Percentiles rank a stretch among this genome's conserved stretches.
These are phyloP conservation scores for Labeo rohita DNA, from an alignment of 2,113 vertebrate genomes.

Conservation along the genomic window DNA sequence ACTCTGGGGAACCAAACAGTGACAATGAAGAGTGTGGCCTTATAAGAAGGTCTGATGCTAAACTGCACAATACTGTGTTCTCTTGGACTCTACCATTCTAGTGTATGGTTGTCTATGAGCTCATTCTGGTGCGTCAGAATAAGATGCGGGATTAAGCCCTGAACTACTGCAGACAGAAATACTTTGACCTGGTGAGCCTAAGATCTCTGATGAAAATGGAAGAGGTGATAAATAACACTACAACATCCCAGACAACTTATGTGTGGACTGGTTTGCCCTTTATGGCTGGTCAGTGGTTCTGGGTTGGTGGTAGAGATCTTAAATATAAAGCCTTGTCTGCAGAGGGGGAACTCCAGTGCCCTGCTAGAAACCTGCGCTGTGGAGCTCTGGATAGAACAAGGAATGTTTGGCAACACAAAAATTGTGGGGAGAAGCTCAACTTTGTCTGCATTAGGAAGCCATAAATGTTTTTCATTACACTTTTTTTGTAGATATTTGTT, in stretches of 20 bases:
- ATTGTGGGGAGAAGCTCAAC: constrained; percentile 23
- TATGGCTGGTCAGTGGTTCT: constrained; percentile 7
- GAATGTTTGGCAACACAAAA: neutral
- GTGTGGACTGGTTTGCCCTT: constrained; percentile 34
- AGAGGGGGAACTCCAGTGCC: neutral
- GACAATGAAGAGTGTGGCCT: neutral
- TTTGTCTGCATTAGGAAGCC: constrained; percentile 12
- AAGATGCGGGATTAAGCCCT: too few species aligned
- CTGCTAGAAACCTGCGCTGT: neutral
- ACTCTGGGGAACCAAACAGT: rapidly evolving
- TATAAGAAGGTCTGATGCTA: rapidly evolving
- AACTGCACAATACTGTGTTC: neutral
- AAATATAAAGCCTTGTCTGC: constrained; percentile 8
- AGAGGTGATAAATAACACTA: too few species aligned
- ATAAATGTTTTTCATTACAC: neutral
- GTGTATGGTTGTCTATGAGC: neutral
- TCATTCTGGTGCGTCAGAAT: neutral
- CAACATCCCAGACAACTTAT: too few species aligned
- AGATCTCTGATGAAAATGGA: too few species aligned
- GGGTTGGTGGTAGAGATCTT: neutral
- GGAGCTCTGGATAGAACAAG: neutral
- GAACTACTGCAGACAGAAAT: too few species aligned
- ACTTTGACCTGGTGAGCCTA: too few species aligned
- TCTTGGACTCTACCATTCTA: neutral
- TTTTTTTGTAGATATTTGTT: neutral